Conservation (phyloP, 1,140 invertebrate species). For the Zophobas morio region DNA sequence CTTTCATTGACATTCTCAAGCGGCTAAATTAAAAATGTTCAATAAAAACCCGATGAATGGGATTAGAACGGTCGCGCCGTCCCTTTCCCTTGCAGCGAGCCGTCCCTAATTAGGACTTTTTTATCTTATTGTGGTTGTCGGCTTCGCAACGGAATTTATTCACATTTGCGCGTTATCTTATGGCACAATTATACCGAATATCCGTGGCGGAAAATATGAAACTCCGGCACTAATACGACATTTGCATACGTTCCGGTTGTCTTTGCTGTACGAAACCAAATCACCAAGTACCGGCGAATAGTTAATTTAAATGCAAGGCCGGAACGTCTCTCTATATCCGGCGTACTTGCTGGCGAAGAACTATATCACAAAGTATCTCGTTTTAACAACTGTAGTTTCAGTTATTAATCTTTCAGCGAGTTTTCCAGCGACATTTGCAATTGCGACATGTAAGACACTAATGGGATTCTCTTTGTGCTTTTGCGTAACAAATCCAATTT, state of each 20-base stretch:
- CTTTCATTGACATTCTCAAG: constrained; percentile 2
- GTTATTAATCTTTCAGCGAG: neutral
- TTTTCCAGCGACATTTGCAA: neutral
- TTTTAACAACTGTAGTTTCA: too few relatives aligned
- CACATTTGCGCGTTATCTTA: constrained; percentile 19
- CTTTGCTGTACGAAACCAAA: constrained; percentile 20
- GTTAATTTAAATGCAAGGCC: constrained; percentile 37
- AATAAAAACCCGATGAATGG: neutral
- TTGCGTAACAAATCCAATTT: constrained; percentile 35
- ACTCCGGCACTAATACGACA: constrained; percentile 32
- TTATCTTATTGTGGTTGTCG: constrained; percentile 23
- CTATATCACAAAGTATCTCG: too few relatives aligned
- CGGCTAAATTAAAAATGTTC: neutral
- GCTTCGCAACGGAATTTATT: constrained; percentile 21
- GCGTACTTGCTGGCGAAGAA: neutral
- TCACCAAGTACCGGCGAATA: constrained; percentile 32
- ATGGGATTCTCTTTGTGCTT: constrained; percentile 35
- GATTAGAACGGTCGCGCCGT: neutral
- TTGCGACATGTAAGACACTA: neutral
- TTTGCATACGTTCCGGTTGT: constrained; percentile 33
- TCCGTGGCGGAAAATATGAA: constrained; percentile 34
- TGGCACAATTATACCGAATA: constrained; percentile 16
- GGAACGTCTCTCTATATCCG: neutral
- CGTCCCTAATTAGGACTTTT: neutral
- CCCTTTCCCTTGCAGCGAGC: neutral